Base-by-base conservation (phyloP, 2,888 invertebrate species). In the Pristionchus entomophagus region DNA sequence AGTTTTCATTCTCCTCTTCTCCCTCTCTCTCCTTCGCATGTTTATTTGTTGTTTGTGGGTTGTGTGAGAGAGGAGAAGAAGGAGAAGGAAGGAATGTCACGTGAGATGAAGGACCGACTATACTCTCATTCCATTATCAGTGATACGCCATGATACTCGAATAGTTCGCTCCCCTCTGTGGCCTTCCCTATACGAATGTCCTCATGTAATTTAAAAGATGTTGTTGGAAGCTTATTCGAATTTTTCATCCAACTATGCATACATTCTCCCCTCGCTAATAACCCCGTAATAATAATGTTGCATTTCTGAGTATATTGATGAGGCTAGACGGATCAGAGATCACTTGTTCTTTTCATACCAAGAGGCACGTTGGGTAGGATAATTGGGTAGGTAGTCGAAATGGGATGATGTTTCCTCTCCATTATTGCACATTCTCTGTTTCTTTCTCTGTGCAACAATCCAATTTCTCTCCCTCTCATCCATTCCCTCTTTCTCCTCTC, bases 401-500 rank as follows among this genome's bases (percentile, higher is more conserved):
- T 35, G 12, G 35, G 12, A 22, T 69, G 69, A 41, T 38, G 38
- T 38, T 38, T 41, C 41, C 69, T 38, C 0, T n/a, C 59, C 45
- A 32, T 81, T 81, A 10, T 38, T 29, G 45, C 53, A 29, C 14
- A 6, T 45, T 2, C 29, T 49, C 8, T 80, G 19, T 53, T 51
- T 29, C 51, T 19, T 26, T 80, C 53, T 45, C 14, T 45, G 14
- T 14, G n/a, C 62, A 62, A 26, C 62, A 62, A 32, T 62, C 62
- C 32, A 17, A 38, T 80, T 53, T 29, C 26, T 22, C 26, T 29
- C 22, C 56, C 38, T 53, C 38, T 82, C 19, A 10, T 8, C 56
- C 82, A n/a, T 41, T 82, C 82, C 56, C 56, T 69, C 69, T 35
- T n/a, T 69, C 69, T 38, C 32, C 38, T 69, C 69, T 69, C 32